phyloP scores from a whole-genome alignment of 2,797 vertebrate genomes.

The Coreius guichenoti region DNA sequence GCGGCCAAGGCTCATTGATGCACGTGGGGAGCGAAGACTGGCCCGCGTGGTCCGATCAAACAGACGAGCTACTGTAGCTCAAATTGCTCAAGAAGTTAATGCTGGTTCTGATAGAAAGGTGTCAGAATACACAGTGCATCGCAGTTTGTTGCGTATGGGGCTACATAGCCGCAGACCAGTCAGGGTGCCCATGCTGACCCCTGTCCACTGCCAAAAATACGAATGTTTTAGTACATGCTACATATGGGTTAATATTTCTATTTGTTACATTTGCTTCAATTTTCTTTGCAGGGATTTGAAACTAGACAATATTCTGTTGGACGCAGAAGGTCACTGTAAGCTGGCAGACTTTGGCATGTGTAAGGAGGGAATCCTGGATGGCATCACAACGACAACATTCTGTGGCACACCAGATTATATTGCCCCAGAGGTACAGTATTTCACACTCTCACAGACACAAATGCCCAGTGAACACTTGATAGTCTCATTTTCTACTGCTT shows the following conservation, averaged over 20 bases:
- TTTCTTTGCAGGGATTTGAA: conserved; percentile 88
- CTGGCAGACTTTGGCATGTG: conserved; percentile 98
- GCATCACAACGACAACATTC: conserved; percentile 94
- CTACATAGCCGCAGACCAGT: too few species aligned
- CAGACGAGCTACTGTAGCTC: too few species aligned
- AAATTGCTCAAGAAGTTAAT: too few species aligned
- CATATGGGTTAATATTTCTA: neutral
- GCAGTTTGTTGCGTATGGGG: too few species aligned
- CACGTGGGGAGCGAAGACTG: too few species aligned
- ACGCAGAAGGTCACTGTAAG: conserved; percentile 96
- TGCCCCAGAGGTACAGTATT: conserved; percentile 86
- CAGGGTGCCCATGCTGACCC: too few species aligned
- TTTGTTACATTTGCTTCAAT: neutral
- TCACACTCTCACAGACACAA: conserved; percentile 26
- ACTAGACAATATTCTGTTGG: conserved; percentile 96
- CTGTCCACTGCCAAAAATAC: too few species aligned
- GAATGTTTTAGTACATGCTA: neutral
- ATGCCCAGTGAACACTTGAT: neutral
- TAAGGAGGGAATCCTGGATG: conserved; percentile 93
- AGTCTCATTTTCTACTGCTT: neutral
- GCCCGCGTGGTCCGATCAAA: too few species aligned
- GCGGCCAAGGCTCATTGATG: too few species aligned
- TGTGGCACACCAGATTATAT: conserved; percentile 98
- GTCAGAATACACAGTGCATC: too few species aligned
- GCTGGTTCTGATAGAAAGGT: too few species aligned